Conservation (phyloP, 1,140 invertebrate genomes). For the Teleogryllus occipitalis region DNA sequence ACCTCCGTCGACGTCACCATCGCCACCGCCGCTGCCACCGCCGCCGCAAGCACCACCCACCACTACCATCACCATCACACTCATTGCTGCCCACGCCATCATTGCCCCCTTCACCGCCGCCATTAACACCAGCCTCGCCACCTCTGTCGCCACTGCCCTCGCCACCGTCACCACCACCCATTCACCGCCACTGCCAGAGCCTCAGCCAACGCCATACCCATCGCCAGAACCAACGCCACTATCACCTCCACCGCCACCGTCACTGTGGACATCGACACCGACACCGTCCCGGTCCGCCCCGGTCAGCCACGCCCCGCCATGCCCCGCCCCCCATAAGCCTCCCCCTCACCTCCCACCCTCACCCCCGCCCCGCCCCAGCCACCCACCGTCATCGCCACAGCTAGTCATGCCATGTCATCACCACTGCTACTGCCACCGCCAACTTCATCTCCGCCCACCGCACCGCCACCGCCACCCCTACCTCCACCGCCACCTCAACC, state of each 20-base stretch:
- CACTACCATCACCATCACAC: no score
- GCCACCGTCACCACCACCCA: no score
- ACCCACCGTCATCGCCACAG: neutral
- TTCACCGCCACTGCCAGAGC: neutral
- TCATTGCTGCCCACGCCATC: no score
- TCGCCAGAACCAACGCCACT: neutral
- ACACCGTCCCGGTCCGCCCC: neutral
- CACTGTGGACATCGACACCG: neutral
- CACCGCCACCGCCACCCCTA: neutral
- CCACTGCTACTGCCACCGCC: neutral
- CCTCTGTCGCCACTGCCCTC: neutral
- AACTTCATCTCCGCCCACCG: neutral
- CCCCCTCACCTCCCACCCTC: neutral
- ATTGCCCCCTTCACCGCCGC: neutral
- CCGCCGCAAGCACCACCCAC: no score
- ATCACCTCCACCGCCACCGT: neutral
- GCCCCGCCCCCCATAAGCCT: neutral
- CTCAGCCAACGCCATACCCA: neutral
- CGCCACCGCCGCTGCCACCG: neutral
- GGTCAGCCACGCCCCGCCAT: neutral
- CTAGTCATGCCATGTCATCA: neutral
- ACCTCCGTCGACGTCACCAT: neutral
- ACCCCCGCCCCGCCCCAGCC: no score
- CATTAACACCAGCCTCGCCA: neutral
- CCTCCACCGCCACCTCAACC: no score